A percentile compares a stretch with the other conserved stretches of the same genome.
These are phyloP conservation scores for Macrotrachela quadricornifera DNA, from an alignment of 1,140 invertebrate species.

Conservation along the genomic window DNA sequence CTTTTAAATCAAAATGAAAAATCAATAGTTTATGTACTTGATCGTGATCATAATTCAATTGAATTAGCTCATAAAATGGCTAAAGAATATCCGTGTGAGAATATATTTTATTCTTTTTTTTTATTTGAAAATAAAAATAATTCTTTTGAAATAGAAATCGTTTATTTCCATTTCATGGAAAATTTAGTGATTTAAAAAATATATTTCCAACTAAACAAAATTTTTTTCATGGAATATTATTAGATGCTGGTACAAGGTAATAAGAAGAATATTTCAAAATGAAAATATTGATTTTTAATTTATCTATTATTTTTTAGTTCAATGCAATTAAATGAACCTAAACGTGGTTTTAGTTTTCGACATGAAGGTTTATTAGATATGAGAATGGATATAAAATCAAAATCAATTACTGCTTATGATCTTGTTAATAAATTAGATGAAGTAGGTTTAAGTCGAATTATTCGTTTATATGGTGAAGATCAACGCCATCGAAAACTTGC, in stretches of 20 bases:
- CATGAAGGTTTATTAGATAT: conserved; percentile 72
- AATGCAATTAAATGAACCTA: conserved; percentile 64
- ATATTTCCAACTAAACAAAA: background rate
- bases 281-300: no score
- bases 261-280: no score
- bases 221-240: background rate
- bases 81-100: background rate
- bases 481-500: conserved; percentile 64
- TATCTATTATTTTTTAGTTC: conserved; percentile 41
- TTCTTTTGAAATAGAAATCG: background rate
- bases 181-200: conserved; percentile 2
- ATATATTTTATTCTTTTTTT: background rate
- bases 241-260: background rate
- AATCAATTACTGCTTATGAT: conserved; percentile 47
- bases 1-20: background rate
- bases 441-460: conserved; percentile 51
- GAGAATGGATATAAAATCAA: conserved; percentile 61
- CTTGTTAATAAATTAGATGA: conserved; percentile 56
- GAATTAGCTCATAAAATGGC: background rate
- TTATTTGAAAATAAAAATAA: background rate
- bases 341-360: conserved; percentile 61
- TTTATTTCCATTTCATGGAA: background rate
- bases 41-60: conserved; percentile 1
- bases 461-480: conserved; percentile 74
- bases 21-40: background rate